phyloP scores from a whole-genome alignment of 2,113 vertebrate genomes.

The Calidris pugnax region DNA sequence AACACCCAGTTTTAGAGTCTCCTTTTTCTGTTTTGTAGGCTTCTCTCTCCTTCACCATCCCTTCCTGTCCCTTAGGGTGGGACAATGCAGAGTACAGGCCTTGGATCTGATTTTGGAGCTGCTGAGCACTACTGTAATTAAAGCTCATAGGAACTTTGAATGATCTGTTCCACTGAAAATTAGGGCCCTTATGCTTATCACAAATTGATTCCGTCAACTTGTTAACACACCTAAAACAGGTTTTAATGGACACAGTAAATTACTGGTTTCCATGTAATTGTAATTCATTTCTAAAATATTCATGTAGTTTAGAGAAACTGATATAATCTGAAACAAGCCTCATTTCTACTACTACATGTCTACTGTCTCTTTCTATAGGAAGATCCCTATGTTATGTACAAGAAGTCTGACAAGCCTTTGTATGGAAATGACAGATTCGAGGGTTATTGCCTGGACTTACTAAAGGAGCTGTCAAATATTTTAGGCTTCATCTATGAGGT shows the following conservation, averaged over 20 bases:
- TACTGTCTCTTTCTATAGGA: conserved; percentile 78
- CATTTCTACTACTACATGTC: background rate
- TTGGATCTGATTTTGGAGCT: background rate
- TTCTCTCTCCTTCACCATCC: background rate
- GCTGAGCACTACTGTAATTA: background rate
- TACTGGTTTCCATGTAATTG: background rate
- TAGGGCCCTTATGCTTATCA: background rate
- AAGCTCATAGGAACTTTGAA: background rate
- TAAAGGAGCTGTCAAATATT: conserved; percentile 96
- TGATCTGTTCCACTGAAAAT: background rate
- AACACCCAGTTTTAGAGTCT: background rate
- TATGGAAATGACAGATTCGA: conserved; percentile 98
- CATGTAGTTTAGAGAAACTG: background rate
- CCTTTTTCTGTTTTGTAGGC: background rate
- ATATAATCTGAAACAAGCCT: background rate
- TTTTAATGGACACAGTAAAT: background rate
- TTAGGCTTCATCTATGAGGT: conserved; percentile 96
- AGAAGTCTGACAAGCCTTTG: conserved; percentile 96
- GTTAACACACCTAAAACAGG: background rate
- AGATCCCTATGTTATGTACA: conserved; percentile 98
- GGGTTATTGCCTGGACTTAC: conserved; percentile 95
- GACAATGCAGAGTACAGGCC: background rate
- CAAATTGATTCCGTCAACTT: background rate
- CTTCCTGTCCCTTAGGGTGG: background rate
- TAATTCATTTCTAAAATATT: background rate